Percentiles rank a stretch among this genome's conserved stretches.
Evolutionary conservation across 2,113 vertebrate genomes (phyloP).

Genomic region (Chaetorhynchus papuensis): DNA sequence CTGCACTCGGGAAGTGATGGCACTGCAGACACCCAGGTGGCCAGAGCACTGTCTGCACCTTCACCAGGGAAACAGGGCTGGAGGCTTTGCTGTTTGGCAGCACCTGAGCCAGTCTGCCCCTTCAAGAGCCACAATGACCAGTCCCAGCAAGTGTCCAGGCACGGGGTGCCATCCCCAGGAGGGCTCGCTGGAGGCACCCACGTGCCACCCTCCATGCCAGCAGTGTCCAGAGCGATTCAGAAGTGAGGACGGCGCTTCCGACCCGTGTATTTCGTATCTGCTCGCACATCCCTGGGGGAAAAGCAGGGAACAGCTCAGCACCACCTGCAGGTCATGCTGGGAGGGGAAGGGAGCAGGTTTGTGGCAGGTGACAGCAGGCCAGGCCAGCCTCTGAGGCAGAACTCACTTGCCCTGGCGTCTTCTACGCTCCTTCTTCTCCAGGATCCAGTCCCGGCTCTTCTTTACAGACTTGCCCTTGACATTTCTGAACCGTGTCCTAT

Average conservation of each 20-base stretch:
- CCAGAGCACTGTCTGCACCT: background rate
- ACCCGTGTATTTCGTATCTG: slow-evolving; percentile 89
- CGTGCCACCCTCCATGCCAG: background rate
- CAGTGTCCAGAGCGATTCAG: slow-evolving; percentile 18
- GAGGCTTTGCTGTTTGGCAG: background rate
- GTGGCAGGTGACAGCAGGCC: background rate
- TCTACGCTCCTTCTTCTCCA: slow-evolving; percentile 91
- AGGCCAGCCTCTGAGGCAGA: background rate
- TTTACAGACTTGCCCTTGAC: slow-evolving; percentile 79
- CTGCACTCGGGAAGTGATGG: background rate
- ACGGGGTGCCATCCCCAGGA: background rate
- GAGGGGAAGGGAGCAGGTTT: background rate
- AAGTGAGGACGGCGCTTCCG: slow-evolving; percentile 87
- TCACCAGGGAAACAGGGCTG: background rate
- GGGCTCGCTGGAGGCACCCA: background rate
- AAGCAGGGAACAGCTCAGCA: background rate
- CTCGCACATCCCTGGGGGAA: slow-evolving; percentile 83
- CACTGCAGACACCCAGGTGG: background rate
- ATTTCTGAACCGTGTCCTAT: slow-evolving; percentile 77
- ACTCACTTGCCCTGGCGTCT: slow-evolving; percentile 89
- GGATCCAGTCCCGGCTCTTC: slow-evolving; percentile 90
- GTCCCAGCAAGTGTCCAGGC: background rate
- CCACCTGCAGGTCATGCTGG: background rate
- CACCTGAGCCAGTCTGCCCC: background rate
- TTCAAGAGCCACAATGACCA: background rate